phyloP scores from a whole-genome alignment of 2,113 vertebrate genomes.

The Micronisus gabar region DNA sequence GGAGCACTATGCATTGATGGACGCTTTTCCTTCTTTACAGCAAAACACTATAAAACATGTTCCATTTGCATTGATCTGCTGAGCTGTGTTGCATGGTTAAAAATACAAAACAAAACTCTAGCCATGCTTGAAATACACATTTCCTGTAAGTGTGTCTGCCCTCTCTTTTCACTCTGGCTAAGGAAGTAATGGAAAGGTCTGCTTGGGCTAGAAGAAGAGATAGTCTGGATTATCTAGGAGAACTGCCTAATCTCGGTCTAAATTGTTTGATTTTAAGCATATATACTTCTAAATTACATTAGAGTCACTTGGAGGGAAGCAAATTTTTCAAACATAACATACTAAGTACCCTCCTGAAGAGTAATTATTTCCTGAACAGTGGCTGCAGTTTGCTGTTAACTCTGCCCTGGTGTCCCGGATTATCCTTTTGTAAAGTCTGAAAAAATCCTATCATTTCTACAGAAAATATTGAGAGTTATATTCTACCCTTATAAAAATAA shows the following conservation, averaged over 20 bases:
- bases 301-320: neutral
- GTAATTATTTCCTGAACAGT: neutral
- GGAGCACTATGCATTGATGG: conserved; percentile 3
- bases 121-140: neutral
- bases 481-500: neutral
- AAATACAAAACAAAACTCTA: neutral
- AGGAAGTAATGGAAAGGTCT: neutral
- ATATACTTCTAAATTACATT: neutral
- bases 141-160: neutral
- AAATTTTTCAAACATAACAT: neutral
- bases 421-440: neutral
- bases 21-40: conserved; percentile 10
- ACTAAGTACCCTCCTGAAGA: neutral
- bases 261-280: neutral
- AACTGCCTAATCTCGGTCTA: neutral
- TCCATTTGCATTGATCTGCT: conserved; percentile 41
- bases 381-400: neutral
- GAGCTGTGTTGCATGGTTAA: neutral
- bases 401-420: neutral
- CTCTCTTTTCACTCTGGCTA: neutral
- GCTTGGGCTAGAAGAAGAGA: neutral
- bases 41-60: conserved; percentile 14
- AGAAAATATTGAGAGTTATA: neutral
- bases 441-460: neutral
- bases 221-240: neutral